Evolutionary conservation across 2,797 vertebrate genomes (phyloP), one percentile per base, ranked within the genome.

Genomic region (Crenuchus spilurus): DNA sequence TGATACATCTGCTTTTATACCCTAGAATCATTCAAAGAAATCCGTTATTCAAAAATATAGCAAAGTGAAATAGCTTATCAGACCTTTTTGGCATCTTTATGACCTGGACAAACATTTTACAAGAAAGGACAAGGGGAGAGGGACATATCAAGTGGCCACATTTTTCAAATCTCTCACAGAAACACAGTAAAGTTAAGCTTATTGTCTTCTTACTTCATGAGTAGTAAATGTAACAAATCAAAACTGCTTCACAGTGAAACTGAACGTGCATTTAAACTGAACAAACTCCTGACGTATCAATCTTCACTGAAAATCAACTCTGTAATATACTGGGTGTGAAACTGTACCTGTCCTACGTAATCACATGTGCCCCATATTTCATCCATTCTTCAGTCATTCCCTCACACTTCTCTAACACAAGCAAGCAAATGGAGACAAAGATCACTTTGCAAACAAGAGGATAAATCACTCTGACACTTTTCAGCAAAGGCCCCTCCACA

Each of bases 331-430:
- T 61, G 24, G 46, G n/a, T 41, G 31, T 55, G 62, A 64, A 73
- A 61, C 63, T 76, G 52, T 44, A 35, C 7, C 60, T 33, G 49
- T 22, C 30, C 31, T 14, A 55, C 26, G 9, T 48, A 65, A 60
- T 31, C 49, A 76, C 57, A 33, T 78, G 60, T 65, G n/a, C 20
- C 31, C 46, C 42, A 74, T 62, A 70, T 76, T 81, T 78, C 42
- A 73, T 28, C 31, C 18, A 31, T 18, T 65, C 46, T 28, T 33
- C 28, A 31, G 18, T 57, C 24, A 58, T 61, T 20, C 48, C 31
- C 33, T 42, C 31, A 39, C 31, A 54, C 35, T 71, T 66, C 30
- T 54, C 30, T 61, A 39, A 62, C 66, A 22, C 2, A 37, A 64
- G 41, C 63, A 69, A 46, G 69, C 31, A 41, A 81, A 76, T 26